Evolutionary conservation across 2,888 invertebrate species (phyloP).

Genomic region (Euproctis similis): DNA sequence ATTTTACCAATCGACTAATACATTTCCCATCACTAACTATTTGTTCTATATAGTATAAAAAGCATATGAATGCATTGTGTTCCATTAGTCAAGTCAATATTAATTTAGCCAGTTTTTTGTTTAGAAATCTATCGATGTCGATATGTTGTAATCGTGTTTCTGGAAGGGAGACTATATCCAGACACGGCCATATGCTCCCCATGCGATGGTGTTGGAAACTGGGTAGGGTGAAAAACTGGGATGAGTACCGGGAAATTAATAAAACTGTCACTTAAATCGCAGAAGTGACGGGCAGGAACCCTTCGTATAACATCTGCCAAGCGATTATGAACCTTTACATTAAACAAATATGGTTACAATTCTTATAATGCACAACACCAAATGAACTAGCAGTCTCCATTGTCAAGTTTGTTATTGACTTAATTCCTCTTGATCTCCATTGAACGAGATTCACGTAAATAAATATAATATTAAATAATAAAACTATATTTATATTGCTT

Average conservation of each 20-base stretch:
- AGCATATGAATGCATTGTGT: no score
- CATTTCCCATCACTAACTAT: no score
- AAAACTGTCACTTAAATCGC: slow-evolving; percentile 83
- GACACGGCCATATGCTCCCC: slow-evolving; percentile 59
- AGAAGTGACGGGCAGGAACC: slow-evolving; percentile 61
- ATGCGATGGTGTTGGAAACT: slow-evolving; percentile 57
- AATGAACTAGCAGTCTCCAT: slow-evolving; percentile 46
- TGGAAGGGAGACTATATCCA: slow-evolving; percentile 13
- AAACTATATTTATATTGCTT: no score
- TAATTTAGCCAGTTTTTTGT: no score
- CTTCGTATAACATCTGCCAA: slow-evolving; percentile 34
- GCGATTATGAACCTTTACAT: slow-evolving; percentile 41
- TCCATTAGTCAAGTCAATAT: no score
- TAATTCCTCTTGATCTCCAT: slow-evolving; percentile 57
- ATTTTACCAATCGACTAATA: no score
- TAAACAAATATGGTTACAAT: slow-evolving; percentile 30
- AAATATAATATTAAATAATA: slow-evolving; percentile 49
- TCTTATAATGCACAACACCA: slow-evolving; percentile 18
- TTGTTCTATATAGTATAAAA: no score
- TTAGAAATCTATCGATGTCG: no score
- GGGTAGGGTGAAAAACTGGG: slow-evolving; percentile 64
- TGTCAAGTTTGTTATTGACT: slow-evolving; percentile 66
- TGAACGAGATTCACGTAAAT: slow-evolving; percentile 54
- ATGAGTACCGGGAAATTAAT: slow-evolving; percentile 80
- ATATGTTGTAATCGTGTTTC: no score